Conservation (phyloP, 2,113 vertebrate genomes). For the Sander lucioperca region DNA sequence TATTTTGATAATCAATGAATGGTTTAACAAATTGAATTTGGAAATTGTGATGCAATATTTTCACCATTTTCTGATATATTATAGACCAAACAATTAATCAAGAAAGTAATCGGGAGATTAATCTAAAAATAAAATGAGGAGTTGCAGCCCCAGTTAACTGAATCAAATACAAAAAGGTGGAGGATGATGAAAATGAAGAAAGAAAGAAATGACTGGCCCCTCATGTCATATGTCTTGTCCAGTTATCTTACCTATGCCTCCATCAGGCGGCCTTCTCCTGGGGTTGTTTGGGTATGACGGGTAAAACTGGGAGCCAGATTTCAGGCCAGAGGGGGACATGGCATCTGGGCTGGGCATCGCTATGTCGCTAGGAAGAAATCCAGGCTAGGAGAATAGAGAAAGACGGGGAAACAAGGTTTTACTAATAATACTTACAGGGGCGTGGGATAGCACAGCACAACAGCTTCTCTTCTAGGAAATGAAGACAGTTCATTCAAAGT, state of each 20-base stretch:
- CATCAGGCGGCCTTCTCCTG: constrained; percentile 92
- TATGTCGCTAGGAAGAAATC: constrained; percentile 93
- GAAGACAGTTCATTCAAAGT: constrained; percentile 54
- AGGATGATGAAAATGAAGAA: neutral
- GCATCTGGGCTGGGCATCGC: constrained; percentile 91
- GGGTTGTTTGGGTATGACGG: constrained; percentile 90
- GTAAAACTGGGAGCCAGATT: constrained; percentile 93
- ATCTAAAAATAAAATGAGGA: neutral
- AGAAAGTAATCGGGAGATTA: neutral
- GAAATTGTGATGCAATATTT: neutral
- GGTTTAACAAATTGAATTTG: neutral
- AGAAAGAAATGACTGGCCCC: neutral
- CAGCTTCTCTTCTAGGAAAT: constrained; percentile 56
- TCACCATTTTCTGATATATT: neutral
- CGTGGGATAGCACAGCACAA: constrained; percentile 14
- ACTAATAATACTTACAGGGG: constrained; percentile 24
- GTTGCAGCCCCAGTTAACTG: neutral
- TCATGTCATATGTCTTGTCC: neutral
- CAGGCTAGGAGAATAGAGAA: constrained; percentile 79
- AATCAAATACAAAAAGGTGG: neutral
- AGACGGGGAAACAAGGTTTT: constrained; percentile 38
- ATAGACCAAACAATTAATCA: neutral
- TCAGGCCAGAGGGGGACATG: constrained; percentile 92
- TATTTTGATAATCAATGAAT: too few relatives aligned
- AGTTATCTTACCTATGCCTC: constrained; percentile 87